Conservation (phyloP, 1,140 invertebrate species). For the Eciton burchellii region DNA sequence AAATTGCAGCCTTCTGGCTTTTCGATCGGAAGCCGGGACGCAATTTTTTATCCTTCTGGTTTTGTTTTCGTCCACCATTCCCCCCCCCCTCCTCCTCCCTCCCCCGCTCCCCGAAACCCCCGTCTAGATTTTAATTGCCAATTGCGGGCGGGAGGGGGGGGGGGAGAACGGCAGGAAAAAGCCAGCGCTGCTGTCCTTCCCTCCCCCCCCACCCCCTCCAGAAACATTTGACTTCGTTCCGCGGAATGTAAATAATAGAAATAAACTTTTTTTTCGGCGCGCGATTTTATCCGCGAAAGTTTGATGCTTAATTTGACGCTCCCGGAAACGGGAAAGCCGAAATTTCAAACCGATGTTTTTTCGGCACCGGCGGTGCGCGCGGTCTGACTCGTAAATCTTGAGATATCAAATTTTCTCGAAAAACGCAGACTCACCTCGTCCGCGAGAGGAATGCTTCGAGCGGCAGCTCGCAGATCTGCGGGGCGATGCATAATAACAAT, state of each 20-base stretch:
- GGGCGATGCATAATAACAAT: neutral
- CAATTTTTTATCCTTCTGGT: too few species aligned
- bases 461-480: neutral
- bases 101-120: too few species aligned
- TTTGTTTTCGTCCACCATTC: too few species aligned
- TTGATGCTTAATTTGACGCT: too few species aligned
- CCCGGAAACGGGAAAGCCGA: neutral
- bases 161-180: too few species aligned
- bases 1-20: conserved; percentile 34
- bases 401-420: neutral
- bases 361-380: too few species aligned
- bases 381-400: neutral
- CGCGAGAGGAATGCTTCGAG: too few species aligned
- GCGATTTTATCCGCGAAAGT: neutral
- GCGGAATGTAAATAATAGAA: conserved; percentile 20
- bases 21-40: conserved; percentile 30
- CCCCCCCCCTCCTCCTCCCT: too few species aligned
- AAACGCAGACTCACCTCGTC: neutral
- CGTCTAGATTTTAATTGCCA: conserved; percentile 44
- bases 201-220: too few species aligned
- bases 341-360: neutral
- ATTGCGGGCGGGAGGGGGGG: too few species aligned
- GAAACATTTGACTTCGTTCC: neutral
- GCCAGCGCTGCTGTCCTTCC: too few species aligned
- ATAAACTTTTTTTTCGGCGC: conserved; percentile 3